Evolutionary conservation across 2,888 invertebrate genomes (phyloP), one percentile per base, ranked within the genome.

Genomic region (Heliothis peltigera): DNA sequence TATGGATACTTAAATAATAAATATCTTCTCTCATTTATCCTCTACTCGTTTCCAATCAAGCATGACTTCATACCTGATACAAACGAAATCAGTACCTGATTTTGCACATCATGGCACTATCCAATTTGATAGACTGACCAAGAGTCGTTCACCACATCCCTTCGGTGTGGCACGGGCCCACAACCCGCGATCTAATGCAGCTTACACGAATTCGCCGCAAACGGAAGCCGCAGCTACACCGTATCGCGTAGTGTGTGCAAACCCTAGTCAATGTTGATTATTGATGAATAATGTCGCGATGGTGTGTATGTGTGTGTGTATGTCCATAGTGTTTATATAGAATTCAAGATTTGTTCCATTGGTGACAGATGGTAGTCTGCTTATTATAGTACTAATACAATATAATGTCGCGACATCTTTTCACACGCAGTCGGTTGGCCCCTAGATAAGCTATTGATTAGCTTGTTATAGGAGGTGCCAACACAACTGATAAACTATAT

Each of bases 171-270:
- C 18, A 8, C 18, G 39, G 12, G 12, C 21, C 15, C 42, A 7
- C 22, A 3, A 22, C 32, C 28, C 21, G 6, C 21, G 17, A 62
- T 35, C 52, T 52, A 62, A 28, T 48, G 18, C 35, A 67, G 42
- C 63, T 63, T 44, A 62, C 52, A 49, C 28, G 35, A 51, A 49
- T 62, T 70, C 44, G 22, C 39, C 64, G 44, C 71, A 44, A 54
- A 8, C 49, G 54, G 54, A 68, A 54, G 39, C 67, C 39, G 12
- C 49, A 28, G 19, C 49, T 54, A 71, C 44, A 44, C 17, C 22
- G 32, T 42, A 32, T n/a, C n/a, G 0, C 0, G 17, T 32, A 43
- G 4, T 42, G 12, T n/a, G 32, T 44, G 39, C 4, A 19, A 7
- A 12, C 17, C 46, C 15, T 49, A 39, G 39, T 70, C 3, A 21